These are phyloP conservation scores for Microchirus variegatus DNA, from an alignment of 2,797 vertebrate species.

Conservation along the genomic window DNA sequence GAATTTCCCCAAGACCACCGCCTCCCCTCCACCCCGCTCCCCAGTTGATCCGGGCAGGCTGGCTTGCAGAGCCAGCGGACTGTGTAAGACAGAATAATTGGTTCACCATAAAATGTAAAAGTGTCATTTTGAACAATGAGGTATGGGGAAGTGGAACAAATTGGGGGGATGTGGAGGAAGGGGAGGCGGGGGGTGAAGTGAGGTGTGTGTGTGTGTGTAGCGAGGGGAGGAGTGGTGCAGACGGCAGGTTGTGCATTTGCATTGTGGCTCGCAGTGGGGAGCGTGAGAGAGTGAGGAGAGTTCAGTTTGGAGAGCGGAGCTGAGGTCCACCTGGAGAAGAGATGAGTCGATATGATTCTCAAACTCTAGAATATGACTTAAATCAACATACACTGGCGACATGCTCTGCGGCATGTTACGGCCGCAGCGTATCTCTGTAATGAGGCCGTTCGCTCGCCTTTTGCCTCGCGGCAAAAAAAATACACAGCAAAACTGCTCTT, in stretches of 20 bases:
- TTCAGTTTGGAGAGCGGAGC: conserved; percentile 36
- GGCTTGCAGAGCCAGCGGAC: conserved; percentile 73
- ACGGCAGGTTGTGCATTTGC: conserved; percentile 56
- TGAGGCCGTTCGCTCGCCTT: too few species aligned
- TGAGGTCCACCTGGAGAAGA: conserved; percentile 35
- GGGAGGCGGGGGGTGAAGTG: conserved; percentile 1
- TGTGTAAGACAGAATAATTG: conserved; percentile 83
- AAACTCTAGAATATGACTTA: too few species aligned
- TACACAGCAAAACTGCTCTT: too few species aligned
- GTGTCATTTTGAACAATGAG: conserved; percentile 83
- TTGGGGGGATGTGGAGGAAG: conserved; percentile 65
- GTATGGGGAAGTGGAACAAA: conserved; percentile 81
- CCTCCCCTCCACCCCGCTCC: conserved; percentile 27
- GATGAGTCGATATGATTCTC: too few species aligned
- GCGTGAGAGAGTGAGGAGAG: conserved; percentile 34
- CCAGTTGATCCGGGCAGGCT: conserved; percentile 71
- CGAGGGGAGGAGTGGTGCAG: background rate
- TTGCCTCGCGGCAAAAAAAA: too few species aligned
- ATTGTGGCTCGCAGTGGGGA: conserved; percentile 51
- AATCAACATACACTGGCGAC: too few species aligned
- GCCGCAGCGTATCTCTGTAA: too few species aligned
- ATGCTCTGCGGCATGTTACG: too few species aligned
- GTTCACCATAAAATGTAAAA: conserved; percentile 81
- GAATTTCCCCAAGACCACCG: conserved; percentile 10
- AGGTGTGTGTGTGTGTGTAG: conserved; percentile 11